phyloP scores from a whole-genome alignment of 2,113 vertebrate species.

The Leuciscus idus region DNA sequence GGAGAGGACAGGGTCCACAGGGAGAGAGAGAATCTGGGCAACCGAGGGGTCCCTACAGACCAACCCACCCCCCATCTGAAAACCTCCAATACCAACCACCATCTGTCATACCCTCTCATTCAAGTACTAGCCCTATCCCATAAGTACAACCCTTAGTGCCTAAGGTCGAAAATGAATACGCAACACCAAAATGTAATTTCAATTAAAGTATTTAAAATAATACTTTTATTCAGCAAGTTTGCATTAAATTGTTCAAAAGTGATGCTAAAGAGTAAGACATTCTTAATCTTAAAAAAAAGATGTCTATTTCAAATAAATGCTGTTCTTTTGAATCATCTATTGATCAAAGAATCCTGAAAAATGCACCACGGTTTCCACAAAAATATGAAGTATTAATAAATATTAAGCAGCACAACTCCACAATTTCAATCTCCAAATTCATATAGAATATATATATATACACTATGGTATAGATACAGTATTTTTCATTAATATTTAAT shows the following conservation, averaged over 20 bases:
- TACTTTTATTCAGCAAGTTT: background rate
- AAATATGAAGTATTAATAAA: background rate
- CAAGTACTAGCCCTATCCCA: background rate
- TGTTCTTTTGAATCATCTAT: background rate
- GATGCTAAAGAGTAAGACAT: no score
- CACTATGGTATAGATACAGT: no score
- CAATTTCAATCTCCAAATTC: no score
- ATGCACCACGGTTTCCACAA: background rate
- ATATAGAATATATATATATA: no score
- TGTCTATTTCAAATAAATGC: background rate
- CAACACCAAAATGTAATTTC: background rate
- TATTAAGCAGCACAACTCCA: no score
- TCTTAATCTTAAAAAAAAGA: background rate
- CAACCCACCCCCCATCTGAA: slow-evolving; percentile 2
- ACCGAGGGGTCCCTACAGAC: slow-evolving; percentile 26
- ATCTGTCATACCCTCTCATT: slow-evolving; percentile 46
- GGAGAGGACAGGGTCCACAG: background rate
- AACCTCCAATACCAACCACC: slow-evolving; percentile 36
- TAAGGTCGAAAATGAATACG: background rate
- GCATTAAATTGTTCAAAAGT: background rate
- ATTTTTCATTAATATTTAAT: no score
- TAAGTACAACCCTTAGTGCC: background rate
- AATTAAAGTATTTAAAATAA: background rate
- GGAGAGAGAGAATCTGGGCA: slow-evolving; percentile 11
- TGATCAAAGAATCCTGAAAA: background rate